A percentile compares a stretch with the other conserved stretches of the same genome.
Conservation (phyloP, 2,888 invertebrate genomes). For the Muschampia plurimacula region DNA sequence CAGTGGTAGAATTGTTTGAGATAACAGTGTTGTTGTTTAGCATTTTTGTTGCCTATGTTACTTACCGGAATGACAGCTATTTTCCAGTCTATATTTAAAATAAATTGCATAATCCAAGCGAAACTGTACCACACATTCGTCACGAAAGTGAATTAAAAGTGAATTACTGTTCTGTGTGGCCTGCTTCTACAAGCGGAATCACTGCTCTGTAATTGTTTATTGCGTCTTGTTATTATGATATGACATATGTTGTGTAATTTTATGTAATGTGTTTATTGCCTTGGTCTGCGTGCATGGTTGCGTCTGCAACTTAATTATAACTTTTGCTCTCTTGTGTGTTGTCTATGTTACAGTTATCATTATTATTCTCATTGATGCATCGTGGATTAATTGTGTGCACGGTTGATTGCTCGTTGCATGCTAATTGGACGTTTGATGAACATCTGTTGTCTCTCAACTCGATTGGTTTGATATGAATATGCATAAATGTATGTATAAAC, state of each 20-base stretch:
- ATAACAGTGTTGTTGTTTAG: conserved; percentile 14
- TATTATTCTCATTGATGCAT: conserved; percentile 16
- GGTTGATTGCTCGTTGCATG: conserved; percentile 23
- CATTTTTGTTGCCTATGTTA: conserved; percentile 54
- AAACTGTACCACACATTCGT: conserved; percentile 67
- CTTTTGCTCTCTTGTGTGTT: conserved; percentile 20
- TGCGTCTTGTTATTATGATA: conserved; percentile 46
- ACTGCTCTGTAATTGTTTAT: conserved; percentile 38
- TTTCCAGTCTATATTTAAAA: conserved; percentile 57
- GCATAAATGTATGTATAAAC: conserved; percentile 1
- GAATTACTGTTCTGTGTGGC: conserved; percentile 63
- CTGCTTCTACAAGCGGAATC: conserved; percentile 49
- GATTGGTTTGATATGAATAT: conserved; percentile 28
- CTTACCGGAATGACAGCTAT: conserved; percentile 57
- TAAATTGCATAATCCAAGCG: conserved; percentile 62
- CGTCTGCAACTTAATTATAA: conserved; percentile 26
- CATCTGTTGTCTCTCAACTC: conserved; percentile 30
- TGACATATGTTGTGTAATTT: conserved; percentile 40
- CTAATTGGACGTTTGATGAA: conserved; percentile 32
- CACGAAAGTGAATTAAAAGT: conserved; percentile 81
- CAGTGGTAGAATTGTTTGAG: neutral
- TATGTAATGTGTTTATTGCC: conserved; percentile 32
- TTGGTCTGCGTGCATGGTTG: conserved; percentile 37
- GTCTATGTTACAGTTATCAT: conserved; percentile 14
- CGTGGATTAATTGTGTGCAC: conserved; percentile 18